phyloP scores from a whole-genome alignment of 64 coral and sea anemone genomes.

The Anthopleura sola region DNA sequence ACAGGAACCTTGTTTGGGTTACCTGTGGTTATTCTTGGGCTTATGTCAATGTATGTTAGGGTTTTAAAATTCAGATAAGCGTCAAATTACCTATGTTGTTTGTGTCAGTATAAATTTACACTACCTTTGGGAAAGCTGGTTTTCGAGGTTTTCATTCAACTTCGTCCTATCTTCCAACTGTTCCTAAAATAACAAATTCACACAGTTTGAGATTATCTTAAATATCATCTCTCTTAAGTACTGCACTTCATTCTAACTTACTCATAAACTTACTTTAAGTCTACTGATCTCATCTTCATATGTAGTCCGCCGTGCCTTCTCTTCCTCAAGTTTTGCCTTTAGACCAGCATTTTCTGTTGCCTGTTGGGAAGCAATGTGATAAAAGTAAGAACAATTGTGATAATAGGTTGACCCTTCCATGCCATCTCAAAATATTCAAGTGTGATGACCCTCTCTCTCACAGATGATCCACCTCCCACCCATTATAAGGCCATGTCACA shows the following conservation, averaged over 20 bases:
- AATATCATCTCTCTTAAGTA: background rate
- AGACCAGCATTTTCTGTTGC: slow-evolving; percentile 80
- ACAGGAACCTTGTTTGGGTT: no score
- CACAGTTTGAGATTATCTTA: background rate
- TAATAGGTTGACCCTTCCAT: no score
- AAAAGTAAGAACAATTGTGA: no score
- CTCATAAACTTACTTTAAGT: slow-evolving; percentile 38
- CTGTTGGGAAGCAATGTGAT: background rate
- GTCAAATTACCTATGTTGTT: no score
- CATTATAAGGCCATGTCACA: no score
- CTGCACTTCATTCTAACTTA: no score
- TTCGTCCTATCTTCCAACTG: slow-evolving; percentile 75
- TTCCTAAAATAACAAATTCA: slow-evolving; percentile 42
- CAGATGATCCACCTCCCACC: no score
- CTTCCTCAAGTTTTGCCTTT: slow-evolving; percentile 75
- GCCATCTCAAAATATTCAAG: no score
- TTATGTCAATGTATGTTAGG: no score
- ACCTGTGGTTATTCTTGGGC: no score
- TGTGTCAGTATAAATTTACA: background rate
- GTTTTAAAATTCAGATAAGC: no score
- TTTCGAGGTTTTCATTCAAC: slow-evolving; percentile 73
- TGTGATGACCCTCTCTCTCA: no score
- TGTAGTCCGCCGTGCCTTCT: slow-evolving; percentile 38
- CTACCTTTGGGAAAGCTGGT: slow-evolving; percentile 84
- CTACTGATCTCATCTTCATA: slow-evolving; percentile 57